phyloP scores from a whole-genome alignment of 2,797 vertebrate genomes.

The Prunella strophiata region DNA sequence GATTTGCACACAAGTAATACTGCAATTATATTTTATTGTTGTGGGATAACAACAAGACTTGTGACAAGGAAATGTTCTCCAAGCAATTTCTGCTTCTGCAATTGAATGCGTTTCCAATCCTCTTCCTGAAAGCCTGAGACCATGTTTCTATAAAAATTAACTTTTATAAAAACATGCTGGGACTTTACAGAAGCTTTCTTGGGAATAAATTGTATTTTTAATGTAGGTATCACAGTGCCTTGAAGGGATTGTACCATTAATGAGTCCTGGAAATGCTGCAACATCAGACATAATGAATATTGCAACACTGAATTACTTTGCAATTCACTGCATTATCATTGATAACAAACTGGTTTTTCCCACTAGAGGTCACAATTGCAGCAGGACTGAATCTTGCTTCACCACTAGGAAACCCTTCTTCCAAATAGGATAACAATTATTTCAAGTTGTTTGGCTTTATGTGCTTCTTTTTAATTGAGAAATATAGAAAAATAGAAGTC shows the following conservation, averaged over 20 bases:
- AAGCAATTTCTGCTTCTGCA: neutral
- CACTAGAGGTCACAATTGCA: slow-evolving; percentile 77
- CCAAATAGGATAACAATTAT: neutral
- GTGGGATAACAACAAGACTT: neutral
- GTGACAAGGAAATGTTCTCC: neutral
- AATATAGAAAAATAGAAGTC: neutral
- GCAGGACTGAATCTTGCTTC: neutral
- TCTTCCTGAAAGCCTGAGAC: neutral
- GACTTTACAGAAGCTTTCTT: neutral
- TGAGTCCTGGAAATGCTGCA: neutral
- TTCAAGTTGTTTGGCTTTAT: neutral
- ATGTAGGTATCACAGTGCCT: neutral
- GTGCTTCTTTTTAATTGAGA: neutral
- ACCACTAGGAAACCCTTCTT: neutral
- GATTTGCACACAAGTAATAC: neutral
- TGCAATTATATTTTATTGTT: neutral
- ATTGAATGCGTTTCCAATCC: neutral
- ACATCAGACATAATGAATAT: neutral
- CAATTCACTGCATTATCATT: neutral
- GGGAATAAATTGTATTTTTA: neutral
- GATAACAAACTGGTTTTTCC: neutral
- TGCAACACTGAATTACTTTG: neutral
- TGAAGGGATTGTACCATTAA: neutral
- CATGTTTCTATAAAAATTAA: neutral
- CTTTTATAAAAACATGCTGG: neutral